Percentiles rank a stretch among this genome's conserved stretches.
Evolutionary conservation across 2,113 vertebrate genomes (phyloP).

Genomic region (Lichenostomus cassidix): DNA sequence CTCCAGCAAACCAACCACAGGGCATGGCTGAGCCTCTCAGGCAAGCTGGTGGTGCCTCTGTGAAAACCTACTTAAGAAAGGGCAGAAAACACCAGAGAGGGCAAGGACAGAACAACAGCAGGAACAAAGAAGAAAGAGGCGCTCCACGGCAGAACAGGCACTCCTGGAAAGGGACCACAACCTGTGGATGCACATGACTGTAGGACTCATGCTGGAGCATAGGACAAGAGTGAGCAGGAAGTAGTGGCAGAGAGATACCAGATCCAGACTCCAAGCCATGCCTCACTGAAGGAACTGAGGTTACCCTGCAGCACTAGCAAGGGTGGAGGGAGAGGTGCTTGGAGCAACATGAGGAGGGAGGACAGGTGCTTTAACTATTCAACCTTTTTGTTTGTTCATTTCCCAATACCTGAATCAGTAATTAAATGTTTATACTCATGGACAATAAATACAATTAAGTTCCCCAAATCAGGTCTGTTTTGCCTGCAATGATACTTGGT

Average conservation of each 20-base stretch:
- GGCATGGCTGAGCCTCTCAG: neutral
- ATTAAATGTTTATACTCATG: neutral
- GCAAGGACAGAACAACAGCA: accelerated
- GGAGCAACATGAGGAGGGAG: neutral
- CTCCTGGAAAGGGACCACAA: neutral
- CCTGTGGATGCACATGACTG: neutral
- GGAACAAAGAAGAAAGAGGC: neutral
- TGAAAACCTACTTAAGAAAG: neutral
- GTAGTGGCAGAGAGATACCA: neutral
- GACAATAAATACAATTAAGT: neutral
- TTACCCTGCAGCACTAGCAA: accelerated
- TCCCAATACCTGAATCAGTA: neutral
- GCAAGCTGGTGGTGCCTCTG: neutral
- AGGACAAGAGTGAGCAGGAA: neutral
- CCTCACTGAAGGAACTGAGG: neutral
- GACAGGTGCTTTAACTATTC: neutral
- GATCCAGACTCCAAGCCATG: neutral
- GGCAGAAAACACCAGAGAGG: neutral
- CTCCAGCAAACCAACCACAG: neutral
- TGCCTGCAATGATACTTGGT: neutral
- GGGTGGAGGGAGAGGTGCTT: neutral
- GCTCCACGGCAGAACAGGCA: neutral
- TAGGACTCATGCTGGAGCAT: neutral
- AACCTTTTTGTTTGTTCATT: neutral
- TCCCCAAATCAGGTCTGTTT: neutral